Evolutionary conservation across 2,888 invertebrate species (phyloP), one percentile per base, ranked within the genome.

Genomic region (Perithous albicinctus): DNA sequence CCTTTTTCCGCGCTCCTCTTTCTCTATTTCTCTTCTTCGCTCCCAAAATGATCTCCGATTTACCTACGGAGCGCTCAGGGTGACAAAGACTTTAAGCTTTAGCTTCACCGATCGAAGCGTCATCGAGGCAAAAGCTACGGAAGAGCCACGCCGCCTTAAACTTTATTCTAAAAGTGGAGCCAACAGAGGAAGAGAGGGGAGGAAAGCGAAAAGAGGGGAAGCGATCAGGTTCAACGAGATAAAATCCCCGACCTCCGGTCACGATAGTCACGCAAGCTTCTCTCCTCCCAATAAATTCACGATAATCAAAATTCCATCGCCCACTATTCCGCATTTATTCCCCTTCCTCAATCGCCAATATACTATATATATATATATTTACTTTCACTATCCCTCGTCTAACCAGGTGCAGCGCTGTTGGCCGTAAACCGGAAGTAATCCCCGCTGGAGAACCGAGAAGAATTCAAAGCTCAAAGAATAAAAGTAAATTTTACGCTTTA

Each of bases 401-500:
- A 23, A 51, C 48, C 23, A 74, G 63, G 63, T 38, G 41, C 63
- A 12, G 23, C 41, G 23, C 15, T 32, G 56, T 38, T 61, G 10
- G 1, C 26, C 69, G 41, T 23, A 15, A 70, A 56, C 70, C 70
- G 70, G 70, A 70, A 56, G 29, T 43, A 10, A n/a, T n/a, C n/a
- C 1, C 20, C 38, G 35, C 32, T 26, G 7, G 51, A 64, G 32
- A 63, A 70, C 35, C 29, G 41, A 54, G 2, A 74, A 56, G 20
- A 63, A 54, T 35, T 32, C 20, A 10, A 3, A 56, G 43, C 35
- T 23, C n/a, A 29, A 8, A 15, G 20, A 23, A n/a, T n/a, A 63
- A 63, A 8, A 26, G 43, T n/a, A 41, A 8, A 12, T 32, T 95
- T 95, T 94, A 96, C 96, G 96, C 94, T 96, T 96, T 91, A 96